Percentiles rank a stretch among this genome's conserved stretches.
Conservation (phyloP, 2,113 vertebrate genomes). For the Dermatemys mawii region DNA sequence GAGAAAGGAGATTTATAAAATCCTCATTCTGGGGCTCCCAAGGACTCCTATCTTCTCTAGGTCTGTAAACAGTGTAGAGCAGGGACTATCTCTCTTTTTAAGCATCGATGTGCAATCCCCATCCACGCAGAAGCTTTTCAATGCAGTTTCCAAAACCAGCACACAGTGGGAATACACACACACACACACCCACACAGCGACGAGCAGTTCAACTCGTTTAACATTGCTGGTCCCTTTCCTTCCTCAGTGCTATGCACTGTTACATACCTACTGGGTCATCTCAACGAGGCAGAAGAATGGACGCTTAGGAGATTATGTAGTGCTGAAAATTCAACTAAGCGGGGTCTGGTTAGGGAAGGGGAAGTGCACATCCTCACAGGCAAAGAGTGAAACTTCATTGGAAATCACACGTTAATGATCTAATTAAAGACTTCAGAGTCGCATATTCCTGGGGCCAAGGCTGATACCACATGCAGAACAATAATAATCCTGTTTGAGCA, state of each 20-base stretch:
- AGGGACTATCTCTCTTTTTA: background rate
- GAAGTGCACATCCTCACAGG: background rate
- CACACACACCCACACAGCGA: rapidly evolving
- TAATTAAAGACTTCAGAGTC: constrained; percentile 77
- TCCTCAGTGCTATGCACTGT: rapidly evolving
- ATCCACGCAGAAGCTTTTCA: rapidly evolving
- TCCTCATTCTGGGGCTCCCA: background rate
- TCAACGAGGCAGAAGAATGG: background rate
- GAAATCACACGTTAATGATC: constrained; percentile 70
- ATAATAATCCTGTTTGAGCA: constrained; percentile 54
- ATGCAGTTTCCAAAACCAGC: rapidly evolving
- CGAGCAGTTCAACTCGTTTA: background rate
- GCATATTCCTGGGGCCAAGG: constrained; percentile 60
- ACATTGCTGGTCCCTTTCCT: rapidly evolving
- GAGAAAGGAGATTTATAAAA: background rate
- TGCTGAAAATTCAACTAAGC: background rate
- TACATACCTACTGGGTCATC: rapidly evolving
- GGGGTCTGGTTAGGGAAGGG: rapidly evolving
- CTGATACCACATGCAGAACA: constrained; percentile 70
- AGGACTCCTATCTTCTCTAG: rapidly evolving
- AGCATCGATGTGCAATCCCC: background rate
- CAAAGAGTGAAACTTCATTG: constrained; percentile 26
- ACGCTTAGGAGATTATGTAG: rapidly evolving
- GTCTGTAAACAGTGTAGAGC: background rate
- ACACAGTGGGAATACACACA: background rate